These are phyloP conservation scores for Norana najaformis DNA, from an alignment of 2,888 invertebrate species.

Conservation along the genomic window DNA sequence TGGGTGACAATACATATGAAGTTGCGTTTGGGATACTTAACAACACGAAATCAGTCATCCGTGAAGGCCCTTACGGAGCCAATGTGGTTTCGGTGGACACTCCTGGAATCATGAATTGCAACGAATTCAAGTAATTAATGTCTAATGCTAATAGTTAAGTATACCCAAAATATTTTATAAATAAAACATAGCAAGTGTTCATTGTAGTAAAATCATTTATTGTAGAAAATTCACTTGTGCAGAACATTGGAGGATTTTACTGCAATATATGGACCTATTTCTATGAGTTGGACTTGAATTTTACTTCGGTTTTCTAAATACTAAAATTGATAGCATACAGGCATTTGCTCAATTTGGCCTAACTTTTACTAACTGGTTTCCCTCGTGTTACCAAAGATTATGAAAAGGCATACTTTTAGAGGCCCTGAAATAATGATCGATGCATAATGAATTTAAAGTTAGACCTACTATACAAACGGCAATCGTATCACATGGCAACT, in stretches of 20 bases:
- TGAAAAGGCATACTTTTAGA: not conserved
- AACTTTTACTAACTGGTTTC: not conserved
- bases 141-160: not conserved
- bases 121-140: conserved; percentile 24
- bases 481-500: not conserved
- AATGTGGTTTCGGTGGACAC: conserved; percentile 33
- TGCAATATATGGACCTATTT: not conserved
- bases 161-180: not conserved
- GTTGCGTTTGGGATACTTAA: conserved; percentile 28
- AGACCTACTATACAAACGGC: not conserved
- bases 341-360: not conserved
- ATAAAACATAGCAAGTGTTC: not conserved
- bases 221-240: not conserved
- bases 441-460: not conserved
- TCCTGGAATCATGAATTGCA: conserved; percentile 31
- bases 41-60: conserved; percentile 33
- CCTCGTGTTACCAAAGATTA: not conserved
- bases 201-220: not conserved
- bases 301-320: not conserved
- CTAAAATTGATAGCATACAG: not conserved
- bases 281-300: not conserved
- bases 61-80: conserved; percentile 31
- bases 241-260: not conserved
- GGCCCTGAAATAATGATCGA: not conserved
- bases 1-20: conserved; percentile 31